A percentile compares a stretch with the other conserved stretches of the same genome.
Conservation (phyloP, 2,113 vertebrate genomes). For the Ctenomys sociabilis region DNA sequence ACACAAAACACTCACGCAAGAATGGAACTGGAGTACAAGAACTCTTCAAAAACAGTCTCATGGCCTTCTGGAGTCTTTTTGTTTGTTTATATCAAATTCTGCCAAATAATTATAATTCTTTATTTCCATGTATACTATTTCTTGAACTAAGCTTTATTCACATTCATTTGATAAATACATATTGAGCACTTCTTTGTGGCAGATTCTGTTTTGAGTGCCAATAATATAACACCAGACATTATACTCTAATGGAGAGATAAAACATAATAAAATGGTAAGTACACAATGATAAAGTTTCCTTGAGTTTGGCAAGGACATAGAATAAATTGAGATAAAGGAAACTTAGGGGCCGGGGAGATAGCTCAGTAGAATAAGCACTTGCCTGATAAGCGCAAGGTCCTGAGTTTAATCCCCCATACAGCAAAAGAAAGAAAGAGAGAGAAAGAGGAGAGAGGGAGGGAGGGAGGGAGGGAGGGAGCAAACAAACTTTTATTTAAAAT, state of each 20-base stretch:
- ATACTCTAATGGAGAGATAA: not conserved
- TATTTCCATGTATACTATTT: not conserved
- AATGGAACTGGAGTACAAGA: not conserved
- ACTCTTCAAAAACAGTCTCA: not conserved
- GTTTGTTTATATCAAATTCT: conserved; percentile 1
- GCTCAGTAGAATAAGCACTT: too few relatives aligned
- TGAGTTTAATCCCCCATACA: too few relatives aligned
- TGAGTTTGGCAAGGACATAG: not conserved
- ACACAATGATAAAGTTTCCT: not conserved
- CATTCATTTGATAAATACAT: not conserved
- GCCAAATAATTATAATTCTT: not conserved
- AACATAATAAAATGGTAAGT: too few relatives aligned
- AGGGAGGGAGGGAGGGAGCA: too few relatives aligned
- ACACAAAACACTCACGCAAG: not conserved
- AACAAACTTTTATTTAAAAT: too few relatives aligned
- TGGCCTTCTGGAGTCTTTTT: not conserved
- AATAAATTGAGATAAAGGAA: not conserved
- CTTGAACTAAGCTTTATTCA: not conserved
- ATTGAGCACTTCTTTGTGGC: not conserved
- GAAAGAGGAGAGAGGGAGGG: too few relatives aligned
- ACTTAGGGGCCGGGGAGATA: too few relatives aligned
- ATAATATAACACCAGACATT: not conserved
- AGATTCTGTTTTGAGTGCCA: not conserved
- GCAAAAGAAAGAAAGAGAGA: too few relatives aligned
- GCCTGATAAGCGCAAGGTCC: too few relatives aligned